These are phyloP conservation scores for Pyrocephalus nanus DNA, from an alignment of 2,797 vertebrate genomes.

Conservation along the genomic window DNA sequence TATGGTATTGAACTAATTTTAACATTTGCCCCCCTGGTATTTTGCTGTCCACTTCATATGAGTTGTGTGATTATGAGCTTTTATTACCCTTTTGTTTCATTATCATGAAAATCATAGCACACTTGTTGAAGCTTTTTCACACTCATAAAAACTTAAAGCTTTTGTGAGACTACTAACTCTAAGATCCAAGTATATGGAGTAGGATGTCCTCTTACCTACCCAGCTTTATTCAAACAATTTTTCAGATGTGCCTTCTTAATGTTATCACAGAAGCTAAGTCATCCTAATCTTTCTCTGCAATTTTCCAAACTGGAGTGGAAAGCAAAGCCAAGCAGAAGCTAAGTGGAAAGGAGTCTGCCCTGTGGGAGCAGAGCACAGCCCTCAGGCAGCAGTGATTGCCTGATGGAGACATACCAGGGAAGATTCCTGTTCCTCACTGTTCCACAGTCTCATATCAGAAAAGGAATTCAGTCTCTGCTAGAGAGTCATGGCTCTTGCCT, in stretches of 20 bases:
- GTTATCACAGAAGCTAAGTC: not conserved
- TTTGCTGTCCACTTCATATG: not conserved
- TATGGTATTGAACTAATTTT: not conserved
- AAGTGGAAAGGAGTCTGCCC: not conserved
- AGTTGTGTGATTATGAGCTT: not conserved
- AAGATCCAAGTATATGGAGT: not conserved
- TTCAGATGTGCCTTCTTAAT: not conserved
- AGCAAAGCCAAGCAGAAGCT: not conserved
- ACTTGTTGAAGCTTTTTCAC: not conserved
- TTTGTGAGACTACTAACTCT: not conserved
- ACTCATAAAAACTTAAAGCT: not conserved
- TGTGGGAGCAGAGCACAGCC: fast-evolving
- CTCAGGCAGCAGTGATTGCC: not conserved
- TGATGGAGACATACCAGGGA: not conserved
- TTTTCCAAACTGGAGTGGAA: not conserved
- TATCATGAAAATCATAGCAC: not conserved
- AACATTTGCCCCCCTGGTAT: not conserved
- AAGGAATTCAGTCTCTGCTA: not conserved
- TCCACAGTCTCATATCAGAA: fast-evolving
- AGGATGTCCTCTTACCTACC: not conserved
- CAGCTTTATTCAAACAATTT: not conserved
- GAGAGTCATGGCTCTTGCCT: not conserved
- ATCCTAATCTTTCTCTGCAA: not conserved
- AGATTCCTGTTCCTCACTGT: not conserved
- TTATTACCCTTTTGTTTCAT: not conserved